Evolutionary conservation across 2,888 invertebrate genomes (phyloP).

Genomic region (Tineola bisselliella): DNA sequence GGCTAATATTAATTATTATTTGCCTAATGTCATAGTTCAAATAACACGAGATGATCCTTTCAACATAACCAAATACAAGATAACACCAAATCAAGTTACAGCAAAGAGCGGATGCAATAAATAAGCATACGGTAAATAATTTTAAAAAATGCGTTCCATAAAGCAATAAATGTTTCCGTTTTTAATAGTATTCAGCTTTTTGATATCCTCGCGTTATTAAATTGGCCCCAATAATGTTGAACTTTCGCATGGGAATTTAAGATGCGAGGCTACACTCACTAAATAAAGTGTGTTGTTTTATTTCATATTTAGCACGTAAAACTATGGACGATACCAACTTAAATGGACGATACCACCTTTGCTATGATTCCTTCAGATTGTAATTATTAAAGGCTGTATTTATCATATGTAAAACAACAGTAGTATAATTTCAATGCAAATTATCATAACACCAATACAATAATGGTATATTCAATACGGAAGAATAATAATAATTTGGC

Average conservation of each 20-base stretch:
- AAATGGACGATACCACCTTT: too few relatives aligned
- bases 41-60: neutral
- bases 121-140: neutral
- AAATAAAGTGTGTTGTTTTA: too few relatives aligned
- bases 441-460: too few relatives aligned
- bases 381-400: too few relatives aligned
- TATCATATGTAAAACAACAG: too few relatives aligned
- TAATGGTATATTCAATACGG: too few relatives aligned
- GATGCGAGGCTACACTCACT: neutral
- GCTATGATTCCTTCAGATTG: too few relatives aligned
- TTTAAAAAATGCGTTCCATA: neutral
- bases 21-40: neutral
- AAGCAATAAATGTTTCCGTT: neutral
- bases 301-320: too few relatives aligned
- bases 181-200: neutral
- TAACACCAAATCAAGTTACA: neutral
- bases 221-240: neutral
- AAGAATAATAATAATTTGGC: neutral
- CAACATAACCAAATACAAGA: neutral
- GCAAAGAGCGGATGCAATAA: neutral
- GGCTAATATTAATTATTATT: too few relatives aligned
- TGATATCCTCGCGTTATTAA: neutral
- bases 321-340: too few relatives aligned
- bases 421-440: too few relatives aligned
- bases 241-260: conserved; percentile 2